Base-by-base conservation (phyloP, 2,113 vertebrate genomes). In the Isurus oxyrinchus region DNA sequence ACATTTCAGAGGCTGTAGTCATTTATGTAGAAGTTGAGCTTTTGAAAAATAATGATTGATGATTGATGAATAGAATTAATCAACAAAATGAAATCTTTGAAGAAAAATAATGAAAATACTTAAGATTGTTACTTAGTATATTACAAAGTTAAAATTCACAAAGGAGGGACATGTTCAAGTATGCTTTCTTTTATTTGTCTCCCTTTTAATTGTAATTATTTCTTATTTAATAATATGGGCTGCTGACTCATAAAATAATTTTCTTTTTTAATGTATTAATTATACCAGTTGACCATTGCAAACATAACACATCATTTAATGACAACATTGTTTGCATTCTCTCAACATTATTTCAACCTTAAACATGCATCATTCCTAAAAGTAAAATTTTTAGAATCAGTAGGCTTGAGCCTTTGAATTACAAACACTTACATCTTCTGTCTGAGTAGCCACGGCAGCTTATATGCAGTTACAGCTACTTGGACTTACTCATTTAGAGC, bases 61-160 rank as follows among this genome's bases (percentile, higher is more conserved):
- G 55, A 23, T 88, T 88, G 25, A 88, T 55, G 7, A 31, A 27
- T 55, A 69, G 35, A 69, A 63, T 13, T 49, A 69, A 67, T 67
- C 44, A 67, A 95, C 16, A 95, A 69, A 44, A 49, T 49, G 8
- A 69, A 6, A 49, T 69, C 21, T 59, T 67, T 94, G 44, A 94
- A 93, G 91, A 94, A 94, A 95, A 95, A 44, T 69, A 95, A 66
- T 95, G 63, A 67, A 95, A 95, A 35, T 40, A 72, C 55, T 91
- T 14, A 91, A 57, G 87, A 14, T 61, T 91, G 14, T 91, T 91
- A 35, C 31, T 59, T 5, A 88, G 44, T 21, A 55, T 4, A 35
- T 81, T 55, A 49, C 40, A 55, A 27, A n/a, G 55, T 91, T 31
- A 91, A 91, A 59, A 59, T 16, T 55, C 10, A 11, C 25, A 61